Base-by-base conservation (phyloP, 2,888 invertebrate genomes). In the Cabera pusaria region DNA sequence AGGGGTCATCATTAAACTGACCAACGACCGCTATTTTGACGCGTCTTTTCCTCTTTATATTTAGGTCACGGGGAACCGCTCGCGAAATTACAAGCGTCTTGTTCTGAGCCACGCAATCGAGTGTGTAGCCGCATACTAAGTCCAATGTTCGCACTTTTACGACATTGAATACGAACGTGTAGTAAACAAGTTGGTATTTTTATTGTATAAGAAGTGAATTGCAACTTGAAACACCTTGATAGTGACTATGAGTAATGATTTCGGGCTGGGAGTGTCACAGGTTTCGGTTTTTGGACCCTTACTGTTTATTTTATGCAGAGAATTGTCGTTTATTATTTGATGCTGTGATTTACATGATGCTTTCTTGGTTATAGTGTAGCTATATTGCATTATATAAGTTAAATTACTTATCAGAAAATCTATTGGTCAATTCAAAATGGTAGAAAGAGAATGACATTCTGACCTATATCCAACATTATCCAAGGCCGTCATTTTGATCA, bases 1-100 rank as follows among this genome's bases (percentile, higher is more conserved):
- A n/a, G n/a, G n/a, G n/a, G n/a, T n/a, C n/a, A n/a, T n/a, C n/a
- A n/a, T n/a, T 8, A 25, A 28, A 16, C 27, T 22, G 20, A 17
- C 11, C 16, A 23, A 8, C 21, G 27, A 19, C 44, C 23, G 32
- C 23, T 28, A 36, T 46, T 44, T 53, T 44, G 24, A 39, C 23
- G 12, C 39, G 33, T 42, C 24, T 56, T 65, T 65, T 64, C 62
- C 67, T 64, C 41, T 59, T 44, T 39, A 43, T 32, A 64, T 67
- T 64, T 60, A 31, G 62, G 64, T 70, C 71, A 70, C 56, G 69
- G 66, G 56, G 55, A 59, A 32, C 39, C 44, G 59, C 59, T 56
- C 48, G 47, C 49, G 46, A 52, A 59, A 50, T 52, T 36, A 35
- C 42, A 54, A 56, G 42, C 41, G 44, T 35, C 31, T 56, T 51